A percentile compares a stretch with the other conserved stretches of the same genome.
phyloP scores from a whole-genome alignment of 2,888 invertebrate species.

The Oscheius sp. region DNA sequence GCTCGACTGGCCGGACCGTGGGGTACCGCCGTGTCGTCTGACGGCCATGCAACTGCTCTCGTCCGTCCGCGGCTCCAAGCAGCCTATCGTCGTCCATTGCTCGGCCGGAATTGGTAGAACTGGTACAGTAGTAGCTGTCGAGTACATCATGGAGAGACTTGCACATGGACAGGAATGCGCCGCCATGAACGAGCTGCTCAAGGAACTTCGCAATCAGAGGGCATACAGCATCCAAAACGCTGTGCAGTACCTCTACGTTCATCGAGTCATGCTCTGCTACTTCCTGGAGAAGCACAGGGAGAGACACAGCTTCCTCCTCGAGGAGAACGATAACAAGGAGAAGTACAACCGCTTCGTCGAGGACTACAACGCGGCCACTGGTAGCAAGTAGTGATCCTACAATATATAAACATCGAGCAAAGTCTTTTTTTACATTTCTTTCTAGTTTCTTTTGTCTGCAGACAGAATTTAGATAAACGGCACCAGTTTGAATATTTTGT shows the following conservation, averaged over 20 bases:
- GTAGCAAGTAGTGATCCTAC: not conserved
- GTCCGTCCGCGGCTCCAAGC: constrained; percentile 52
- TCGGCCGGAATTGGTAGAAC: constrained; percentile 62
- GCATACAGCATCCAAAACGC: constrained; percentile 63
- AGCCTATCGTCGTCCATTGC: constrained; percentile 62
- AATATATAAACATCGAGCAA: no score
- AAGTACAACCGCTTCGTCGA: constrained; percentile 52
- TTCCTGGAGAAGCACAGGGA: constrained; percentile 58
- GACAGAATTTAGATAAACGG: no score
- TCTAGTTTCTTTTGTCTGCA: no score
- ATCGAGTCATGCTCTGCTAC: constrained; percentile 62
- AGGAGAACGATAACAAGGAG: constrained; percentile 33
- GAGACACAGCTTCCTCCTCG: constrained; percentile 24
- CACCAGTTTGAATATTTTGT: no score
- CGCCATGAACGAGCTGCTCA: constrained; percentile 57
- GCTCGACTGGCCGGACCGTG: constrained; percentile 60
- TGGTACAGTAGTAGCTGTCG: constrained; percentile 61
- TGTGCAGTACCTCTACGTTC: constrained; percentile 62
- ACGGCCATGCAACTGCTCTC: constrained; percentile 53
- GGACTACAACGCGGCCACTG: constrained; percentile 45
- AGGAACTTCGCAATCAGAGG: constrained; percentile 53
- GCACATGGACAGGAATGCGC: constrained; percentile 44
- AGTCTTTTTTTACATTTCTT: no score
- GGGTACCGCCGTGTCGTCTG: constrained; percentile 49
- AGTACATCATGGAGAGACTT: constrained; percentile 53